phyloP scores from a whole-genome alignment of 2,113 vertebrate species.

The Microtus montanus region DNA sequence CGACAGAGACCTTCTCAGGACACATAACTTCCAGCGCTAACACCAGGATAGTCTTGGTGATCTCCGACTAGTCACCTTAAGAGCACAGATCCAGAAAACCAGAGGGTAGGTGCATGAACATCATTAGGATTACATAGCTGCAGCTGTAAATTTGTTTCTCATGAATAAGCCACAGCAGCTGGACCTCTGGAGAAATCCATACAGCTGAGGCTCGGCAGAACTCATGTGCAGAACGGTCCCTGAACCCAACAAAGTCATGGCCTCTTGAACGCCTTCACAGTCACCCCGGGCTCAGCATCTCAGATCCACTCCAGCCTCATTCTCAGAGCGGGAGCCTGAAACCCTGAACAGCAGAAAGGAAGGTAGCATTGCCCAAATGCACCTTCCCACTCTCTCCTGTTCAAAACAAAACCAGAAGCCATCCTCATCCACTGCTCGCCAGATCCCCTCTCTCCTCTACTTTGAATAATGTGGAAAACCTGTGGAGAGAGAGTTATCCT shows the following conservation, averaged over 20 bases:
- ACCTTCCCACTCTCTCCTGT: not conserved
- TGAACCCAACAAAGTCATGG: not conserved
- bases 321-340: not conserved
- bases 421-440: not conserved
- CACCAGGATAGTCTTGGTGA: not conserved
- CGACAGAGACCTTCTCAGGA: not conserved
- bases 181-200: not conserved
- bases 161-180: not conserved
- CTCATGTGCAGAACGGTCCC: not conserved
- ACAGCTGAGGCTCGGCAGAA: slow-evolving; percentile 23
- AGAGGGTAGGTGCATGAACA: not conserved
- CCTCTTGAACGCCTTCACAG: not conserved
- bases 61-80: not conserved
- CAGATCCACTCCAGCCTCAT: not conserved
- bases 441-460: not conserved
- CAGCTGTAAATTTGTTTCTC: not conserved
- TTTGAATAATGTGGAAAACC: not conserved
- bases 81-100: slow-evolving; percentile 30
- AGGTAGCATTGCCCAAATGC: not conserved
- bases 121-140: not conserved
- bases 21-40: not conserved
- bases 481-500: not conserved
- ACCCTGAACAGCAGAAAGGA: not conserved
- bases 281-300: not conserved
- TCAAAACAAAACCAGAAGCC: not conserved